Base-by-base conservation (phyloP, 1,140 invertebrate genomes). In the Trachymyrmex cornetzi region DNA sequence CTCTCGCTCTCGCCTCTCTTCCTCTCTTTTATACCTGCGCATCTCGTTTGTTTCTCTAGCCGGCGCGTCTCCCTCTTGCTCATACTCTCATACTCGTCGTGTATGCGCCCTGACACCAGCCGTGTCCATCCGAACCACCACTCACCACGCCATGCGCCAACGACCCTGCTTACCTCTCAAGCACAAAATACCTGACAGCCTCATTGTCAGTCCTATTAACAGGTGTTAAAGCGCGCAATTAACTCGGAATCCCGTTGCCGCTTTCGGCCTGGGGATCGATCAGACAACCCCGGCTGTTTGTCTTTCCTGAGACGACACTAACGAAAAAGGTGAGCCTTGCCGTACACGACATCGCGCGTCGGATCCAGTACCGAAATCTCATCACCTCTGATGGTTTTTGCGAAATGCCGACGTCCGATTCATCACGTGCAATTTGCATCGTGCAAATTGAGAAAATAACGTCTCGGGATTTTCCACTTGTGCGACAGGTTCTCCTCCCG, bases 181-280 rank as follows among this genome's bases (percentile, higher is more conserved):
- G 86, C 86, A 91, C 90, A 91, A 93, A 93, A 94, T 92, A 92
- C 91, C 91, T 92, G 92, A 93, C 92, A 92, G 86, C 86, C 86
- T 89, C 91, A 88, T 89, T 86, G 87, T 88, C 89, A 81, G 88
- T 91, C 77, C 93, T 88, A 94, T 93, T 94, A 94, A 93, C 93
- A 93, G 91, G 93, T 93, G 92, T 93, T 93, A 90, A 89, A 91
- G 90, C 89, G 82, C 87, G 88, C 92, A 94, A 94, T 94, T 94
- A 94, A 92, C 92, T 89, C 85, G 91, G 71, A 92, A 93, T 92
- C 77, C 87, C 87, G 55, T 75, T 57, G 66, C 72, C 61, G 38
- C 82, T 85, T 67, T 79, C 66, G 64, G 57, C 22, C 53, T 30
- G 19, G 59, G 27, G 86, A 88, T 86, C 79, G 85, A 88, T 89